Percentiles rank a stretch among this genome's conserved stretches.
These are phyloP conservation scores for Sphecodes monilicornis DNA, from an alignment of 2,888 invertebrate genomes.

Conservation along the genomic window DNA sequence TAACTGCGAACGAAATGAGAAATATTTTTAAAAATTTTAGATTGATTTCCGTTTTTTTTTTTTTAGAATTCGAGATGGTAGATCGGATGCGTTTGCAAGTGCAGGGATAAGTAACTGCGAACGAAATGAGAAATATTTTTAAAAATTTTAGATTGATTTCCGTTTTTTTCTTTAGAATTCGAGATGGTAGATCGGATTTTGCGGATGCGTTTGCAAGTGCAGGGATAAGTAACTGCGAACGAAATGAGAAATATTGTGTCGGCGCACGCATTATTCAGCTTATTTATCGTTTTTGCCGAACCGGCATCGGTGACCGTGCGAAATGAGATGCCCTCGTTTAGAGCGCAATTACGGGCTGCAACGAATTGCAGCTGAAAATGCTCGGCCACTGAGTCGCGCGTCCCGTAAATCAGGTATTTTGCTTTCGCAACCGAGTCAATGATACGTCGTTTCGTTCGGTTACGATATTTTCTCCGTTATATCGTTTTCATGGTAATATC, in stretches of 20 bases:
- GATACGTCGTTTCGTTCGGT: not conserved
- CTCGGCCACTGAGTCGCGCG: not conserved
- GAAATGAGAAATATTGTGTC: not conserved
- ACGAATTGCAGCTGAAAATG: conserved; percentile 20
- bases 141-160: not conserved
- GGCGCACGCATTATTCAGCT: not conserved
- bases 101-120: no score
- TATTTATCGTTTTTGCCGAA: not conserved
- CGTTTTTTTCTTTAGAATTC: not conserved
- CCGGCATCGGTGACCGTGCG: not conserved
- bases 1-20: no score
- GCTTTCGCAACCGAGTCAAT: not conserved
- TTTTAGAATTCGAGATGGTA: no score
- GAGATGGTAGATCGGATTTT: not conserved
- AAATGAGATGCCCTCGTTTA: conserved; percentile 1
- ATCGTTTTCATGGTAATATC: conserved; percentile 15
- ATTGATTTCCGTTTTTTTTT: no score
- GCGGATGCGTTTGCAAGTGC: not conserved
- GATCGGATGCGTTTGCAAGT: no score
- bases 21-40: no score
- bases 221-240: not conserved
- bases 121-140: no score
- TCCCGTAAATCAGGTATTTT: conserved; percentile 11
- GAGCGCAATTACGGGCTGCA: not conserved
- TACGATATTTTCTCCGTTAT: conserved; percentile 25